Percentiles rank a stretch among this genome's conserved stretches.
Evolutionary conservation across 2,888 invertebrate species (phyloP).

Genomic region (Campoplex nolae): DNA sequence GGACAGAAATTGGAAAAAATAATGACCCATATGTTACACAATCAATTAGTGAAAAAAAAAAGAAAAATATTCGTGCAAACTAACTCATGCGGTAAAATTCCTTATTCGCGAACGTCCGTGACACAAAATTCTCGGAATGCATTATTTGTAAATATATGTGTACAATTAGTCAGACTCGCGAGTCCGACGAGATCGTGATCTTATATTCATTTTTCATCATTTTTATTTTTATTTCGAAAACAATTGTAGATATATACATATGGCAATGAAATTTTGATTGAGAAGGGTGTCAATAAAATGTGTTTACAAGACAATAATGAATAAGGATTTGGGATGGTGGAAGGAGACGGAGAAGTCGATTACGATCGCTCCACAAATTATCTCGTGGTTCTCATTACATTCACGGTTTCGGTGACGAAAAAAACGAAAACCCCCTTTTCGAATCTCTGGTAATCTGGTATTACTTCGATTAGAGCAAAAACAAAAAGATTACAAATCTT

Average conservation of each 20-base stretch:
- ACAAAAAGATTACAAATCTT: slow-evolving; percentile 50
- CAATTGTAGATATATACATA: neutral
- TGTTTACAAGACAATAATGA: neutral
- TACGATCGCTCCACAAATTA: neutral
- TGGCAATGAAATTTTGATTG: neutral
- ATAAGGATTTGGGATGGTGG: neutral
- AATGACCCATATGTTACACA: neutral
- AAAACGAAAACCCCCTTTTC: neutral
- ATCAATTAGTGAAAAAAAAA: neutral
- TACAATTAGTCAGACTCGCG: slow-evolving; percentile 28
- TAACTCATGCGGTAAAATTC: slow-evolving; percentile 18
- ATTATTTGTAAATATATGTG: slow-evolving; percentile 27
- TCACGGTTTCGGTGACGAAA: neutral
- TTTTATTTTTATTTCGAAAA: neutral
- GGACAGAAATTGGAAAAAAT: neutral
- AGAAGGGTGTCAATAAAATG: neutral
- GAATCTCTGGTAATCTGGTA: neutral
- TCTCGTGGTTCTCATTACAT: neutral
- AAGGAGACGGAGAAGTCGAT: neutral
- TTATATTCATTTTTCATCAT: neutral
- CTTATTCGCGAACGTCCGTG: slow-evolving; percentile 56
- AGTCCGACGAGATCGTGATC: neutral
- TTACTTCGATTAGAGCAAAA: slow-evolving; percentile 27
- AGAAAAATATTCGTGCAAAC: neutral
- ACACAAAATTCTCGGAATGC: slow-evolving; percentile 50